Percentiles rank a stretch among this genome's conserved stretches.
These are phyloP conservation scores for Drosophila bifasciata DNA, from an alignment of 1,140 invertebrate genomes.

Conservation along the genomic window DNA sequence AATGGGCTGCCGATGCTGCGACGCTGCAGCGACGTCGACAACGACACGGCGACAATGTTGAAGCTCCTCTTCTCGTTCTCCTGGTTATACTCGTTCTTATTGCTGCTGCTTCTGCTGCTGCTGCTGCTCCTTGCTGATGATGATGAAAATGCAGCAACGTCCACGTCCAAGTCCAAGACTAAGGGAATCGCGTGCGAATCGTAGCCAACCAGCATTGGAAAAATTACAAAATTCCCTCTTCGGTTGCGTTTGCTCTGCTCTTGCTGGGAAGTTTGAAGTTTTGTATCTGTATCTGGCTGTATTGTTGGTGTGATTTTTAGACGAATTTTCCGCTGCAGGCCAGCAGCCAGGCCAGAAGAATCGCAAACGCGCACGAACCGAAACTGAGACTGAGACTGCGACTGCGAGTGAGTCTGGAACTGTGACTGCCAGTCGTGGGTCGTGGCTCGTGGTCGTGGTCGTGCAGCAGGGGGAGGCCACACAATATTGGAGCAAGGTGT, in stretches of 20 bases:
- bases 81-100: slow-evolving; percentile 44
- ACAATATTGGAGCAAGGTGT: slow-evolving; percentile 81
- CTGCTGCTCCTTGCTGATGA: slow-evolving; percentile 5
- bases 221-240: slow-evolving; percentile 43
- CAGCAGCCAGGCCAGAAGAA: slow-evolving; percentile 57
- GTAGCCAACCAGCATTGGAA: slow-evolving; percentile 71
- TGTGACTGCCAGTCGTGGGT: slow-evolving; percentile 22
- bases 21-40: slow-evolving; percentile 52
- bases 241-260: slow-evolving; percentile 4
- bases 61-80: slow-evolving; percentile 55
- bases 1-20: slow-evolving; percentile 61
- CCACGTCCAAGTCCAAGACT: slow-evolving; percentile 37
- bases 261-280: slow-evolving; percentile 19
- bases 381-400: slow-evolving; percentile 66
- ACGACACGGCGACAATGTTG: slow-evolving; percentile 71
- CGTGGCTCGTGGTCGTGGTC: slow-evolving; percentile 29
- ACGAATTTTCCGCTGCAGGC: slow-evolving; percentile 67
- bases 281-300: slow-evolving; percentile 1
- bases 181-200: slow-evolving; percentile 71
- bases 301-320: slow-evolving; percentile 53
- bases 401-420: slow-evolving; percentile 27
- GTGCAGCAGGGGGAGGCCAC: slow-evolving; percentile 16
- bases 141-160: slow-evolving; percentile 33
- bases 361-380: slow-evolving; percentile 72
- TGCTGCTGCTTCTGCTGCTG: slow-evolving; percentile 14